phyloP scores from a whole-genome alignment of 2,888 invertebrate genomes.

The Rosalia funebris region DNA sequence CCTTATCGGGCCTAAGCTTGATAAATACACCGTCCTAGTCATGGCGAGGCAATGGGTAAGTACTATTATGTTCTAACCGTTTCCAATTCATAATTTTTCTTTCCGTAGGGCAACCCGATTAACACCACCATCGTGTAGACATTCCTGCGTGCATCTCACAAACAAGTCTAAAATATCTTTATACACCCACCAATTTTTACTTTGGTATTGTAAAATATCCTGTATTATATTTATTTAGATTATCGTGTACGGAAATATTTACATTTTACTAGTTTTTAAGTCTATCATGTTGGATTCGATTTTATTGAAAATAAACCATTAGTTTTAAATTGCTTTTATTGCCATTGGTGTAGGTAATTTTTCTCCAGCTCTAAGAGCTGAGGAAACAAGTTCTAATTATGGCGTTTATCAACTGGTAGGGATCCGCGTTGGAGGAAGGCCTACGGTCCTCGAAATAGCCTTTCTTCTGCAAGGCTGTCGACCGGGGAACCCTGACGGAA shows the following conservation, averaged over 20 bases:
- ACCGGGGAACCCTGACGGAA: slow-evolving; percentile 91
- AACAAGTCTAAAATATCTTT: too few species aligned
- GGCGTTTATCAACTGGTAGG: slow-evolving; percentile 83
- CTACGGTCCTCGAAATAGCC: slow-evolving; percentile 94
- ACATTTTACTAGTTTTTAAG: not conserved
- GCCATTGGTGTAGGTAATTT: too few species aligned
- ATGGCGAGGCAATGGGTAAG: slow-evolving; percentile 85
- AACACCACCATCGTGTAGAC: not conserved
- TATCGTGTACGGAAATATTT: not conserved
- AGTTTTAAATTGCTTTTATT: not conserved
- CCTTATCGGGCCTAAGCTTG: slow-evolving; percentile 83
- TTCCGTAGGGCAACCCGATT: slow-evolving; percentile 5
- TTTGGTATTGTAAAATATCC: not conserved
- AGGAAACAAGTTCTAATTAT: slow-evolving; percentile 78
- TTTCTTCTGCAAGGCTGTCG: slow-evolving; percentile 86
- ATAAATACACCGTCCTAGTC: slow-evolving; percentile 75
- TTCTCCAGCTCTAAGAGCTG: too few species aligned
- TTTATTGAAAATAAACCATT: not conserved
- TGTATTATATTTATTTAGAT: not conserved
- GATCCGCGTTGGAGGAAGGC: slow-evolving; percentile 91
- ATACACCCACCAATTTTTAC: too few species aligned
- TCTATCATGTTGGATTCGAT: not conserved
- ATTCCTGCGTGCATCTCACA: too few species aligned
- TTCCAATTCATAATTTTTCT: not conserved
- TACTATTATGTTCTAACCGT: not conserved